Percentiles rank a stretch among this genome's conserved stretches.
Evolutionary conservation across 2,797 vertebrate genomes (phyloP).

Genomic region (Crenuchus spilurus): DNA sequence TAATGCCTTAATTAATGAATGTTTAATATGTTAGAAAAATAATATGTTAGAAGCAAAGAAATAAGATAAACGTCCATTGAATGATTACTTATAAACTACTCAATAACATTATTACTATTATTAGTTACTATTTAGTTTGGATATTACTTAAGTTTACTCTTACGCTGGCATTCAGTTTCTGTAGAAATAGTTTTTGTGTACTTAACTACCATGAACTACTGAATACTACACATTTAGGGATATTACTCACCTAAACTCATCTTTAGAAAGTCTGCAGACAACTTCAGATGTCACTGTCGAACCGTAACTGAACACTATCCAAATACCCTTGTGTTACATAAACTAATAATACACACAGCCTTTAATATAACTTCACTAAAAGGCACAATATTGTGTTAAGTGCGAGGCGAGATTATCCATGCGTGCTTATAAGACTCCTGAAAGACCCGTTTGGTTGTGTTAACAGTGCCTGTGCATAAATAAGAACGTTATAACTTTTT

Average conservation of each 20-base stretch:
- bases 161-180: too few relatives aligned
- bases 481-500: too few relatives aligned
- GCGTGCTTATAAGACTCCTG: neutral
- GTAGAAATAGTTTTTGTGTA: too few relatives aligned
- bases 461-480: conserved; percentile 36
- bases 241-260: conserved; percentile 43
- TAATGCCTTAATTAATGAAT: too few relatives aligned
- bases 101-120: too few relatives aligned
- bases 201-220: too few relatives aligned
- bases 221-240: neutral
- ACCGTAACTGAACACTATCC: neutral
- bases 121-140: too few relatives aligned
- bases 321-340: neutral
- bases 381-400: neutral
- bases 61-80: too few relatives aligned
- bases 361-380: neutral
- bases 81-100: too few relatives aligned
- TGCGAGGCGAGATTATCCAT: neutral
- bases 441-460: conserved; percentile 30
- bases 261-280: neutral
- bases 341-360: neutral
- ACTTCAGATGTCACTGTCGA: neutral
- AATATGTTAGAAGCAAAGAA: too few relatives aligned
- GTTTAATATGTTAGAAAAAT: too few relatives aligned
- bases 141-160: too few relatives aligned